These are phyloP conservation scores for Hipparchia semele DNA, from an alignment of 2,888 invertebrate species.

Conservation along the genomic window DNA sequence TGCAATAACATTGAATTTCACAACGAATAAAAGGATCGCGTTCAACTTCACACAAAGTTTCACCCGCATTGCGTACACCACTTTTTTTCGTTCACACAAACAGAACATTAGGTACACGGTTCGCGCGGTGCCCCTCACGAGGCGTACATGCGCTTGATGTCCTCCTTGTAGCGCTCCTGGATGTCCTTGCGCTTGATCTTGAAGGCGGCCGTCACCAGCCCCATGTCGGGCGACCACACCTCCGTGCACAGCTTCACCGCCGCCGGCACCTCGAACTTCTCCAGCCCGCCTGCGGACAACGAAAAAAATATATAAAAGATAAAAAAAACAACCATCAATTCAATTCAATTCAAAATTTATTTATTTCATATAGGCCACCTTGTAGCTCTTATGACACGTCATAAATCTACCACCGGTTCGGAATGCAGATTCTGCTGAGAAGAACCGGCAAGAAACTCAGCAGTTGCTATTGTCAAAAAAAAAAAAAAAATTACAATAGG, in stretches of 20 bases:
- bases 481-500: no score
- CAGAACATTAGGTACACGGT: no score
- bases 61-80: background rate
- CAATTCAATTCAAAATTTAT: no score
- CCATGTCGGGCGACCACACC: conserved; percentile 98
- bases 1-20: background rate
- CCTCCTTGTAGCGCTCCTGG: conserved; percentile 95
- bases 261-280: conserved; percentile 96
- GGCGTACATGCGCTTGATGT: conserved; percentile 97
- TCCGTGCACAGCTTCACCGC: conserved; percentile 94
- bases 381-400: no score
- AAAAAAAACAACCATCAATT: no score
- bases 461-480: no score
- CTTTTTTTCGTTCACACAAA: background rate
- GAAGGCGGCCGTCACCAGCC: conserved; percentile 98
- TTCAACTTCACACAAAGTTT: background rate
- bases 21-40: background rate
- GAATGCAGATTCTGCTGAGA: no score
- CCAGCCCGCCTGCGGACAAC: conserved; percentile 88
- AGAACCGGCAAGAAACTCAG: no score
- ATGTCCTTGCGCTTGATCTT: conserved; percentile 98
- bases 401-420: no score
- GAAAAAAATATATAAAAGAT: no score
- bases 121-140: conserved; percentile 84
- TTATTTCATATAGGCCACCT: no score